These are phyloP conservation scores for Drosophila emarginata DNA, from an alignment of 2,888 invertebrate species.

Conservation along the genomic window DNA sequence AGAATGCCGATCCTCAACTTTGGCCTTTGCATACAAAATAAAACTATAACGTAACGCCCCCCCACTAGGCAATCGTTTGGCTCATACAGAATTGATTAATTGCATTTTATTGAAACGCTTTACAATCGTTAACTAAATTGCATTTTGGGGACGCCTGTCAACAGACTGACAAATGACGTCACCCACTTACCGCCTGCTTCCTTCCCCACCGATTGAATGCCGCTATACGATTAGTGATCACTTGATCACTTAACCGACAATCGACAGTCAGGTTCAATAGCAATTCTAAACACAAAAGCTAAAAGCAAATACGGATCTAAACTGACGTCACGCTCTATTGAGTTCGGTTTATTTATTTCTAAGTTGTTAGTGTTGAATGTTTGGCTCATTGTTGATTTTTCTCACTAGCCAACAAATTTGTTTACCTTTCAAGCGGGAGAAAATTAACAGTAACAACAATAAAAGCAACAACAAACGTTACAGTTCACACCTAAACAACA, in stretches of 20 bases:
- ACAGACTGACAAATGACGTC: constrained; percentile 73
- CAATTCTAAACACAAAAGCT: neutral
- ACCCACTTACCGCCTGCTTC: constrained; percentile 29
- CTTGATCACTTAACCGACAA: constrained; percentile 9
- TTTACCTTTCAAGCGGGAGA: constrained; percentile 22
- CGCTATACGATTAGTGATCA: neutral
- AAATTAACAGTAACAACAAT: constrained; percentile 35
- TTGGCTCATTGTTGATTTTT: neutral
- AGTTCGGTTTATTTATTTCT: neutral
- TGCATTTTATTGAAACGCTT: constrained; percentile 59
- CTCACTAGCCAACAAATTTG: constrained; percentile 6
- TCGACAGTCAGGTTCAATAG: neutral
- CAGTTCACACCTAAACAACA: constrained; percentile 38
- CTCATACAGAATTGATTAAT: constrained; percentile 36
- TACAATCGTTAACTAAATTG: constrained; percentile 49
- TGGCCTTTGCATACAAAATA: constrained; percentile 25
- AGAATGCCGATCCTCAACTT: constrained; percentile 25
- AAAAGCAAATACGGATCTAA: constrained; percentile 22
- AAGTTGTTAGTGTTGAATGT: neutral
- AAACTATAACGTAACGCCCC: neutral
- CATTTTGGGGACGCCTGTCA: constrained; percentile 45
- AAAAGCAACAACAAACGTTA: neutral
- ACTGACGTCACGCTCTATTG: constrained; percentile 24
- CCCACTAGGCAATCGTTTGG: constrained; percentile 8
- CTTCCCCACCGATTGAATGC: neutral